Conservation (phyloP, 2,113 vertebrate genomes). For the Thamnophis sirtalis region DNA sequence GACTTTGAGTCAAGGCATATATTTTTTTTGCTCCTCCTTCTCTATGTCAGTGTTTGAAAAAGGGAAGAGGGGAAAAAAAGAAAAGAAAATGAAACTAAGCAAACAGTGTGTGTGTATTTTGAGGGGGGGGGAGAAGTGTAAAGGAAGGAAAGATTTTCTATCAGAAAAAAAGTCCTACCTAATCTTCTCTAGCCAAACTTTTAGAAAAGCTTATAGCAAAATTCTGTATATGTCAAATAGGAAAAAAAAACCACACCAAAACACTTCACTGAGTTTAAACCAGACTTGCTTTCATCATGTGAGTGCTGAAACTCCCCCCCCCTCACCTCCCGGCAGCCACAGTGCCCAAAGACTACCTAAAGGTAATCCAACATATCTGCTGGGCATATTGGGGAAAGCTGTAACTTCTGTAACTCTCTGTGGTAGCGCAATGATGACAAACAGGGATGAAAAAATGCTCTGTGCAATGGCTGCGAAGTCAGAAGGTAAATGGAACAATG, state of each 20-base stretch:
- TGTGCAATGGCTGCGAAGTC: neutral
- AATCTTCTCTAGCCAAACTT: neutral
- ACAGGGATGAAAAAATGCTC: neutral
- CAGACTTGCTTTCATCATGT: neutral
- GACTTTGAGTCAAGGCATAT: neutral
- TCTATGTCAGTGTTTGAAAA: neutral
- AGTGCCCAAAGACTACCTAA: neutral
- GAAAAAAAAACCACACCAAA: neutral
- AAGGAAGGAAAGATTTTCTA: neutral
- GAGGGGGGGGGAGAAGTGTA: neutral
- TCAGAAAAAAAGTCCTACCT: slow-evolving; percentile 1
- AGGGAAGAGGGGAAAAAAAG: neutral
- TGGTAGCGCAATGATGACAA: neutral
- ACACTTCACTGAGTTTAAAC: neutral
- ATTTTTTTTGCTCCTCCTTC: neutral
- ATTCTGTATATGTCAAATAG: neutral
- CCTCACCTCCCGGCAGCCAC: neutral
- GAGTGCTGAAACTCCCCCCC: neutral
- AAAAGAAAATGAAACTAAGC: slow-evolving; percentile 13
- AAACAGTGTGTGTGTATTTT: neutral
- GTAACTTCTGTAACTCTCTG: neutral
- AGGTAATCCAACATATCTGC: neutral
- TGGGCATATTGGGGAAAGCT: neutral
- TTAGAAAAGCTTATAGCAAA: slow-evolving; percentile 18
- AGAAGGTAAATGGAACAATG: neutral